Evolutionary conservation across 2,888 invertebrate genomes (phyloP).

Genomic region (Myopa testacea): DNA sequence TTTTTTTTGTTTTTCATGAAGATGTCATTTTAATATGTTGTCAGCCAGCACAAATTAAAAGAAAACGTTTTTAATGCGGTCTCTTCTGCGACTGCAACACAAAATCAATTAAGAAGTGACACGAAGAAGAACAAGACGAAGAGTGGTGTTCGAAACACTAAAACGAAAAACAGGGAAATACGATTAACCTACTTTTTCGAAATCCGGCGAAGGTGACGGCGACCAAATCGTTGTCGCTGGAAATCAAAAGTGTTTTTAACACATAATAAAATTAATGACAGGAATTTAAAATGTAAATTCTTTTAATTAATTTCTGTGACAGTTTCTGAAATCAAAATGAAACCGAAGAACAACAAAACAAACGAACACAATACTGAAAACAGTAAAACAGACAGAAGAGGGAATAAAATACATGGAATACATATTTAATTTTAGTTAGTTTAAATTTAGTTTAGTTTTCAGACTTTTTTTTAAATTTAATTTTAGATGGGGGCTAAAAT

Average conservation of each 20-base stretch:
- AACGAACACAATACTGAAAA: neutral
- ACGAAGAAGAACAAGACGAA: too few relatives aligned
- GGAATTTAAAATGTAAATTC: slow-evolving; percentile 17
- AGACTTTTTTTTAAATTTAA: neutral
- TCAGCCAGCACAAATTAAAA: neutral
- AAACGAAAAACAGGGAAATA: neutral
- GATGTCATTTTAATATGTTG: slow-evolving; percentile 17
- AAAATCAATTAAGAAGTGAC: neutral
- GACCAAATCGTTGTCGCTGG: neutral
- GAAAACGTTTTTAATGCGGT: neutral
- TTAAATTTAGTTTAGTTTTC: too few relatives aligned
- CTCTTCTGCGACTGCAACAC: neutral
- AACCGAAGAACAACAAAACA: too few relatives aligned
- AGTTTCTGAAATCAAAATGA: neutral
- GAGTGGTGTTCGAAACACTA: too few relatives aligned
- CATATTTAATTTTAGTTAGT: too few relatives aligned
- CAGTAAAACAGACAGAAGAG: neutral
- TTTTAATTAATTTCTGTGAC: slow-evolving; percentile 1
- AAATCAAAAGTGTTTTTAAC: slow-evolving; percentile 17
- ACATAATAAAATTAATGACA: slow-evolving; percentile 6
- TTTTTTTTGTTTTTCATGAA: neutral
- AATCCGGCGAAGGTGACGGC: neutral
- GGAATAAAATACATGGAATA: neutral
- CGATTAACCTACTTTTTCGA: slow-evolving; percentile 17
- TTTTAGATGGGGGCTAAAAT: neutral